Evolutionary conservation across 1,140 invertebrate species (phyloP), one percentile per base, ranked within the genome.

Genomic region (Drosophila seguyi): DNA sequence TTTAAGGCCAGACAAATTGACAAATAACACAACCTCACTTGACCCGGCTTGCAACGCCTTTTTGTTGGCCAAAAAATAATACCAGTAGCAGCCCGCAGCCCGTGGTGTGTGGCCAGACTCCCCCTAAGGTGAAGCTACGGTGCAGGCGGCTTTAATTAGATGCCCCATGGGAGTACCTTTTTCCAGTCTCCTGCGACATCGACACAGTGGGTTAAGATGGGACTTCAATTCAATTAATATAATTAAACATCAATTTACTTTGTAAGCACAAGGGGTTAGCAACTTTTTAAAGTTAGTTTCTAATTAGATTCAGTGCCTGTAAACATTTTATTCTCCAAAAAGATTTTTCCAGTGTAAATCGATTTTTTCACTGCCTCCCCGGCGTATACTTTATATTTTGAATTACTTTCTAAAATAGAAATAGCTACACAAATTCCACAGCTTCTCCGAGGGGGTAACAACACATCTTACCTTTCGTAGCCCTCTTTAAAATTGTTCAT

Each of bases 1-100:
- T 48, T 88, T 87, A 84, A 81, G 81, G 69, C 71, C 79, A 85
- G 83, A 90, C 85, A 90, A 90, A 90, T 90, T 90, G 85, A 90
- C 85, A 90, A 90, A 90, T 90, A 90, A 90, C 85, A 90, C 79
- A 85, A 85, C 85, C 85, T 90, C 85, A 85, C 85, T 90, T 90
- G 84, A 90, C 85, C 85, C 55, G 34, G 16, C 66, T 79, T 59
- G 66, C 62, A 88, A 88, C 85, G 84, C 85, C 84, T 88, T 71
- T 86, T 65, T 78, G 80, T 65, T 60, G 57, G 36, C 73, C 68
- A 72, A 59, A 72, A 73, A 50, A 50, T 29, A 50, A 50, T 29
- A 72, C 74, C 74, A 77, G 74, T 77, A 77, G 74, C 74, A 44
- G 22, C 31, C 42, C 45, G 50, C 22, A 42, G 39, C 8, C 11